These are phyloP conservation scores for Emberiza fucata DNA, from an alignment of 2,113 vertebrate species.

Conservation along the genomic window DNA sequence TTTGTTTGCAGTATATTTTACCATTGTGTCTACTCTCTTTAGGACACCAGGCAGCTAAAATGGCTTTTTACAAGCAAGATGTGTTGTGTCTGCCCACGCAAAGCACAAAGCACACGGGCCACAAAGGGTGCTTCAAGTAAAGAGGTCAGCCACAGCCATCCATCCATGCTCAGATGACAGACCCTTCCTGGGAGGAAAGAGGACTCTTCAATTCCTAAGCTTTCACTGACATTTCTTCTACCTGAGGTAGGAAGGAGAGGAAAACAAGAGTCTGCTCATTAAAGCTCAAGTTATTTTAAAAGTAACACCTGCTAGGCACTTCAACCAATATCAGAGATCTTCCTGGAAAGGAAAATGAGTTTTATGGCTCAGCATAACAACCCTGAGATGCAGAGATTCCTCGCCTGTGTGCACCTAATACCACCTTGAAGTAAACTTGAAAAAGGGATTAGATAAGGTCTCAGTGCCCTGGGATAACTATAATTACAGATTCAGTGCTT, in stretches of 20 bases:
- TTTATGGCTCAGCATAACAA: background rate
- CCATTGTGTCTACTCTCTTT: background rate
- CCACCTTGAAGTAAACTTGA: background rate
- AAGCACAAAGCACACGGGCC: background rate
- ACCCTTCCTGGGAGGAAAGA: background rate
- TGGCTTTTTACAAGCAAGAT: background rate
- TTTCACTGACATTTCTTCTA: background rate
- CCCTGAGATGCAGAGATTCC: background rate
- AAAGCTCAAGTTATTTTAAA: background rate
- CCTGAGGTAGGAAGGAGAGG: background rate
- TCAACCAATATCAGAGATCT: background rate
- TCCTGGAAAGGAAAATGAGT: background rate
- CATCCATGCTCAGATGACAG: background rate
- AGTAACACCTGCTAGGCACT: background rate
- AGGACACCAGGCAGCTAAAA: background rate
- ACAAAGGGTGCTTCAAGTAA: background rate
- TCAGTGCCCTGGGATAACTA: background rate
- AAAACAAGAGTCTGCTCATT: background rate
- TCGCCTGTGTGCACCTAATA: background rate
- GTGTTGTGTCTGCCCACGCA: background rate
- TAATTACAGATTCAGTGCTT: background rate
- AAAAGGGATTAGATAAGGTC: background rate
- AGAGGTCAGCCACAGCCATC: background rate
- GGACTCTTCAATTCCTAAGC: background rate
- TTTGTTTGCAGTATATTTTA: background rate